Evolutionary conservation across 2,888 invertebrate species (phyloP), one percentile per base, ranked within the genome.

Genomic region (Melieria picta): DNA sequence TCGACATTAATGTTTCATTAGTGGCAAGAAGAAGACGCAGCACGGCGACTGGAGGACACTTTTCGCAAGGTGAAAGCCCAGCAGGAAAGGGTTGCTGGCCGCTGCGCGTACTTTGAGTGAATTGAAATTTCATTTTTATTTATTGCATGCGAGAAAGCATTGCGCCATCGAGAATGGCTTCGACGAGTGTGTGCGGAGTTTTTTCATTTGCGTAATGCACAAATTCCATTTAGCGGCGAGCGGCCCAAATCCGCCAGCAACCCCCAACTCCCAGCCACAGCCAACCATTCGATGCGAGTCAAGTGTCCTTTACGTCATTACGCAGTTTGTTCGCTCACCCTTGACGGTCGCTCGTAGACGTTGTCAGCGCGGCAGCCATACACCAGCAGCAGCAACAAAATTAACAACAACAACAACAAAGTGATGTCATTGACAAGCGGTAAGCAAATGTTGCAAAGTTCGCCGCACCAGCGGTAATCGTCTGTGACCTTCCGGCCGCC

Each of bases 121-220:
- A 30, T 30, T 30, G 30, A 30, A 30, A 30, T 30, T 30, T 30
- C 30, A 30, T 30, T 30, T 30, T 30, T 30, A 30, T 30, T 30
- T 30, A 30, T 30, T 30, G 30, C 30, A 30, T 30, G 30, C 30
- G 30, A 30, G 30, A 30, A 30, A 30, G 30, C 30, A 30, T 30
- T 30, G 30, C 30, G 30, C 30, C 30, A 30, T 30, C 30, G 30
- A 30, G 2, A 30, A 30, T 30, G 30, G 30, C 30, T 5, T 52
- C 52, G n/a, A 47, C 16, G 16, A 16, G 62, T 76, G 71, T 30
- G 13, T 57, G 57, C 57, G 57, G 57, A 13, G 57, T 57, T 16
- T 57, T 71, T 81, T 81, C 81, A 82, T 82, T 81, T 81, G 80
- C 81, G 77, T 82, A 81, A 81, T 82, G 82, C 78, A 81, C 77